Evolutionary conservation across 2,888 invertebrate genomes (phyloP).

Genomic region (Epinotia nisella): DNA sequence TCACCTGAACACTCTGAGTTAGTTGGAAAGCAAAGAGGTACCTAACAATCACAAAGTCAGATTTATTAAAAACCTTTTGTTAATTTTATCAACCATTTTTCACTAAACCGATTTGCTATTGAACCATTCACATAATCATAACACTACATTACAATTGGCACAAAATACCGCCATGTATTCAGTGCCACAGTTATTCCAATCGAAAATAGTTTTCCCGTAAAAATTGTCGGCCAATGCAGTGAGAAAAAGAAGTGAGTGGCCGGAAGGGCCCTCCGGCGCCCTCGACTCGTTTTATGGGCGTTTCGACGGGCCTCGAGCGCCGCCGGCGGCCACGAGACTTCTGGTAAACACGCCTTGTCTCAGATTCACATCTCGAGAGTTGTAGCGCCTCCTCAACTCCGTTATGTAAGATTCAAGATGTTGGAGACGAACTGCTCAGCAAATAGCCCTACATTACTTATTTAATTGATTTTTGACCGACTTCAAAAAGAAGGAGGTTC

Average conservation of each 20-base stretch:
- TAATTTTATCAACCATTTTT: too few species aligned
- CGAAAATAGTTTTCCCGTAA: slow-evolving; percentile 19
- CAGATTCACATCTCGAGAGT: slow-evolving; percentile 28
- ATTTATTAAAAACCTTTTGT: too few species aligned
- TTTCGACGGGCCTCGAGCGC: slow-evolving; percentile 33
- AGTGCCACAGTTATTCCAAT: not conserved
- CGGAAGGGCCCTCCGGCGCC: slow-evolving; percentile 31
- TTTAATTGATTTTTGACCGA: not conserved
- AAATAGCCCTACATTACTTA: not conserved
- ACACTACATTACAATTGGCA: too few species aligned
- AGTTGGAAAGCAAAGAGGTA: too few species aligned
- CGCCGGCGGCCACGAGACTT: slow-evolving; percentile 32
- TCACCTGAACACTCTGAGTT: too few species aligned
- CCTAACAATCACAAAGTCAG: too few species aligned
- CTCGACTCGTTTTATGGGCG: slow-evolving; percentile 35
- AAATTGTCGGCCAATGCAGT: slow-evolving; percentile 23
- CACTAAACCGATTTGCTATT: too few species aligned
- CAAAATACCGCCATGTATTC: not conserved
- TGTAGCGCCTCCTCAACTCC: slow-evolving; percentile 18
- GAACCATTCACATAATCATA: too few species aligned
- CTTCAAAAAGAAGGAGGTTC: too few species aligned
- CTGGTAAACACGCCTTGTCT: slow-evolving; percentile 34
- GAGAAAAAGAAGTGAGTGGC: slow-evolving; percentile 27
- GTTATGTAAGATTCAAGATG: slow-evolving; percentile 31
- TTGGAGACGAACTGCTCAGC: not conserved